Evolutionary conservation across 2,113 vertebrate species (phyloP).

Genomic region (Poecile atricapillus): DNA sequence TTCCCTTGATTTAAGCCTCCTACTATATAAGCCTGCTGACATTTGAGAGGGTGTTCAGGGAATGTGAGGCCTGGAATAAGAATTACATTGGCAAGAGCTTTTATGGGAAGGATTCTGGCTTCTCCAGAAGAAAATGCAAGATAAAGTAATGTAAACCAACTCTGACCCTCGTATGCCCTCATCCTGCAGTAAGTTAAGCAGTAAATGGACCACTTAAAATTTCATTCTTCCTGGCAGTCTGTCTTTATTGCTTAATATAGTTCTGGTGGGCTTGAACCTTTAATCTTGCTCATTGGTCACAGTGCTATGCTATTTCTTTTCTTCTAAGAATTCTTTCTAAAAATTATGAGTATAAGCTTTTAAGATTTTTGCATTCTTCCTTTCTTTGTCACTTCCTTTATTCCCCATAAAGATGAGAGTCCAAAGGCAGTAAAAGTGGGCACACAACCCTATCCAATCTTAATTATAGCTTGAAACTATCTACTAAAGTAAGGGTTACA

Average conservation of each 20-base stretch:
- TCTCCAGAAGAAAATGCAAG: constrained; percentile 8
- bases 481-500: not conserved
- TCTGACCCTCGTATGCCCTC: not conserved
- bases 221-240: not conserved
- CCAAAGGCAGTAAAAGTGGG: not conserved
- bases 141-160: constrained; percentile 1
- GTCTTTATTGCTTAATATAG: not conserved
- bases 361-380: not conserved
- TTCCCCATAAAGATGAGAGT: not conserved
- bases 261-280: not conserved
- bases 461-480: not conserved
- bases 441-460: not conserved
- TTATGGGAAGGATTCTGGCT: not conserved
- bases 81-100: not conserved
- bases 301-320: not conserved
- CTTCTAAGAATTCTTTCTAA: not conserved
- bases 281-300: not conserved
- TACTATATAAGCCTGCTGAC: not conserved
- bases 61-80: not conserved
- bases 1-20: not conserved
- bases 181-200: not conserved
- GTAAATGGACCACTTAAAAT: not conserved
- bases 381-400: not conserved
- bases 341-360: not conserved
- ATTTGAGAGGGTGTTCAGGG: constrained; percentile 19